Evolutionary conservation across 2,797 vertebrate species (phyloP).

Genomic region (Centroberyx gerrardi): DNA sequence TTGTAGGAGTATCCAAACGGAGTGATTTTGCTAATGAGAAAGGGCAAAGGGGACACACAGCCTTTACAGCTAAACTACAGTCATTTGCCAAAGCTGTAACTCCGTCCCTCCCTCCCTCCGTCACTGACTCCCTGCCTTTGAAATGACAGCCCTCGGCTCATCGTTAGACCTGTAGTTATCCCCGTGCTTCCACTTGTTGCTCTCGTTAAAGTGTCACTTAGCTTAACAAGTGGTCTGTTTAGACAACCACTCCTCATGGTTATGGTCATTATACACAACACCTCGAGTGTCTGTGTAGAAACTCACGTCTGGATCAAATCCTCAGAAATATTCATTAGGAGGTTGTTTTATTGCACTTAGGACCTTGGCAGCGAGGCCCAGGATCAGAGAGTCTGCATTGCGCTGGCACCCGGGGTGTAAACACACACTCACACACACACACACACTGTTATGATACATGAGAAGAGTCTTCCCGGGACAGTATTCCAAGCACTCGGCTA

Average conservation of each 20-base stretch:
- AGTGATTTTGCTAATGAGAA: constrained; percentile 24
- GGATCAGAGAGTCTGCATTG: constrained; percentile 44
- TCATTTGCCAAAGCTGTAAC: constrained; percentile 6
- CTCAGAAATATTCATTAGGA: constrained; percentile 37
- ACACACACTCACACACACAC: constrained; percentile 54
- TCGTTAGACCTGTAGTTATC: neutral
- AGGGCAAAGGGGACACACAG: neutral
- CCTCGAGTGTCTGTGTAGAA: constrained; percentile 45
- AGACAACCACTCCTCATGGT: constrained; percentile 46
- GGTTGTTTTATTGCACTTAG: constrained; percentile 34
- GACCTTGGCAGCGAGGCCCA: constrained; percentile 46
- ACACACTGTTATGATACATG: constrained; percentile 73
- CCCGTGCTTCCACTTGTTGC: constrained; percentile 39
- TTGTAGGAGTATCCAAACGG: constrained; percentile 6
- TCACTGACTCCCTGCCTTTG: neutral
- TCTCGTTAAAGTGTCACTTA: constrained; percentile 52
- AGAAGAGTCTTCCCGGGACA: constrained; percentile 64
- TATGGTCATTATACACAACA: constrained; percentile 59
- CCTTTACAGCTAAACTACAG: constrained; percentile 29
- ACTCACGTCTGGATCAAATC: constrained; percentile 33
- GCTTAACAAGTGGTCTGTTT: constrained; percentile 59
- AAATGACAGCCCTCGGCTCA: constrained; percentile 33
- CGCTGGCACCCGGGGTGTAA: constrained; percentile 38
- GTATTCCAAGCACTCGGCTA: constrained; percentile 72
- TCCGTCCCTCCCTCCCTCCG: neutral